phyloP scores from a whole-genome alignment of 2,888 invertebrate genomes.

The Lasioglossum vierecki region DNA sequence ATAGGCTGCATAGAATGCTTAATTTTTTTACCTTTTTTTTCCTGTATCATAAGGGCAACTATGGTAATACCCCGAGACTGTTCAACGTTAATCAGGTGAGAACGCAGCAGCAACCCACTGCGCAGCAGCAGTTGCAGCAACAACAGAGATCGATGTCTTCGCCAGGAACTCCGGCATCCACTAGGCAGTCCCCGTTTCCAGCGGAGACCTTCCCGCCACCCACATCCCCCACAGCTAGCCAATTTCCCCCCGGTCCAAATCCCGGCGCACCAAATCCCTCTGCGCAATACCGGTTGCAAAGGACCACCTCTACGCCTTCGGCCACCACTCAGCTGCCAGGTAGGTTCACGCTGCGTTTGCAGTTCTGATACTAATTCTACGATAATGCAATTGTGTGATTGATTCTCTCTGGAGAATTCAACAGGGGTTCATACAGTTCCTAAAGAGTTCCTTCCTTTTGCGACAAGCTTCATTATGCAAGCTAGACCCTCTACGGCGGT shows the following conservation, averaged over 20 bases:
- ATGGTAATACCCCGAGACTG: slow-evolving; percentile 81
- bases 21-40: slow-evolving; percentile 30
- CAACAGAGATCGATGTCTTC: slow-evolving; percentile 94
- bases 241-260: slow-evolving; percentile 81
- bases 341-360: slow-evolving; percentile 75
- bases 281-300: slow-evolving; percentile 86
- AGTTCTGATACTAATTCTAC: background rate
- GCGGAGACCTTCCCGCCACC: slow-evolving; percentile 85
- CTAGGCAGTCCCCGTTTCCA: slow-evolving; percentile 86
- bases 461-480: background rate
- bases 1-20: slow-evolving; percentile 3
- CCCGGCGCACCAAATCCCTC: slow-evolving; percentile 82
- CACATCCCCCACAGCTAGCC: slow-evolving; percentile 85
- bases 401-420: background rate
- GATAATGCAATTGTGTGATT: background rate
- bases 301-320: slow-evolving; percentile 86
- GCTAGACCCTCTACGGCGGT: background rate
- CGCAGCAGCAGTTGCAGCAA: slow-evolving; percentile 84
- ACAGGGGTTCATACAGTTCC: background rate
- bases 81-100: slow-evolving; percentile 84
- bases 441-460: background rate
- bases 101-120: slow-evolving; percentile 83
- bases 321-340: slow-evolving; percentile 87
- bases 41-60: slow-evolving; percentile 75
- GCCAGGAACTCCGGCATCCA: slow-evolving; percentile 84